These are phyloP conservation scores for Cetonia aurata DNA, from an alignment of 2,888 invertebrate species.

Conservation along the genomic window DNA sequence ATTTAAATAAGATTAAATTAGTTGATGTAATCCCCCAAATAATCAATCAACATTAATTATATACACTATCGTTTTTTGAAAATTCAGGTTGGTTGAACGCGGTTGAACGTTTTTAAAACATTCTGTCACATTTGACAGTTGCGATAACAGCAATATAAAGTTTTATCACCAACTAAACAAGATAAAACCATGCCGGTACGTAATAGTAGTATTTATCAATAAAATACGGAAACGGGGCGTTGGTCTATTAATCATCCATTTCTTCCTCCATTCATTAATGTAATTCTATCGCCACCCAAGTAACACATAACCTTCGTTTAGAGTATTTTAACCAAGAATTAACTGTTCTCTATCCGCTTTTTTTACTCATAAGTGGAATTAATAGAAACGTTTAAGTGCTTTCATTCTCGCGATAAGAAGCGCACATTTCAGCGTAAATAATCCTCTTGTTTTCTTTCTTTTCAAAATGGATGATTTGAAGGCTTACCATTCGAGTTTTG, in stretches of 20 bases:
- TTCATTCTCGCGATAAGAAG: background rate
- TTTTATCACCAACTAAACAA: constrained; percentile 36
- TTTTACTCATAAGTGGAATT: constrained; percentile 12
- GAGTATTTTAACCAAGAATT: constrained; percentile 15
- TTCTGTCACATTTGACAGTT: constrained; percentile 30
- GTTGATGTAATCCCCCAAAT: background rate
- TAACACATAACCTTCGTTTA: constrained; percentile 13
- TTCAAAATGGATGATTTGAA: constrained; percentile 64
- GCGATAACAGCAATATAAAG: constrained; percentile 6
- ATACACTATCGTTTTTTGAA: background rate
- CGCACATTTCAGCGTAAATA: constrained; percentile 7
- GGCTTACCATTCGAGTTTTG: constrained; percentile 96
- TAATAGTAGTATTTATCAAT: constrained; percentile 31
- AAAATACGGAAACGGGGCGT: constrained; percentile 40
- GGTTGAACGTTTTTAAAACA: background rate
- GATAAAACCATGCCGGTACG: constrained; percentile 38
- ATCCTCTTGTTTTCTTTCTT: constrained; percentile 23
- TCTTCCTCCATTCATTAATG: constrained; percentile 31
- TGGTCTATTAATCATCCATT: constrained; percentile 31
- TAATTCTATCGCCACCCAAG: constrained; percentile 15
- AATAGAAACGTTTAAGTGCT: constrained; percentile 8
- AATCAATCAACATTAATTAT: background rate
- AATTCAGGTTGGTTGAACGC: constrained; percentile 8
- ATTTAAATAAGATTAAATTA: no score
- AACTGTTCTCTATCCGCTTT: background rate